Evolutionary conservation across 1,140 invertebrate genomes (phyloP), one percentile per base, ranked within the genome.

Genomic region (Archegozetes longisetosus): DNA sequence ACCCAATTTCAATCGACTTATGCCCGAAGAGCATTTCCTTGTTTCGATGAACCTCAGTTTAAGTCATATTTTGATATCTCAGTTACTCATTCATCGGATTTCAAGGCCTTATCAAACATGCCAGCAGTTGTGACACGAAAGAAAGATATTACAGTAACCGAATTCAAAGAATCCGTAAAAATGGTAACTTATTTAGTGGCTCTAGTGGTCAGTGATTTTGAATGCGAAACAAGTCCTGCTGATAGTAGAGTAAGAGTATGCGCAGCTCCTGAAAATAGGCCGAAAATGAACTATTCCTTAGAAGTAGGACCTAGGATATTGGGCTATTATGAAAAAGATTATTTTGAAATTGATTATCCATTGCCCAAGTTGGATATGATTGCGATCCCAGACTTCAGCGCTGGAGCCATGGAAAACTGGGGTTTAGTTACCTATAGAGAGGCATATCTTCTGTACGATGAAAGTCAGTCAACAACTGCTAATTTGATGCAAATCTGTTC

Each of bases 131-230:
- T 4, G n/a, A 26, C 26, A 22, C 50, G 17, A 49, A n/a, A 50
- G 13, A 29, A 32, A 53, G 26, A 59, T 23, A 23, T 82, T 1
- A 75, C 79, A 66, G 73, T 72, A 65, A 73, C 79, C 58, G 84
- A 84, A 1, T 88, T 86, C 69, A 75, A 85, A 70, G 82, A 82
- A 68, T 85, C 83, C 0, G 79, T 84, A 1, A 78, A 81, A 66
- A 98, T 98, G 93, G 92, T 90, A 0, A 95, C 93, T 0, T 97
- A 97, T 70, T 74, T 97, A 53, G 82, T 97, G 48, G 92, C 92
- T 0, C 80, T 88, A 49, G 84, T 94, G 0, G 82, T 97, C 6
- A 92, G 92, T 27, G 89, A 96, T 72, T 96, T 88, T 73, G 92
- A 95, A 71, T 96, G 2, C 90, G 96, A 71, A 82, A 79, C 60